These are phyloP conservation scores for Gryon sp. DNA, from an alignment of 1,140 invertebrate species.

Conservation along the genomic window DNA sequence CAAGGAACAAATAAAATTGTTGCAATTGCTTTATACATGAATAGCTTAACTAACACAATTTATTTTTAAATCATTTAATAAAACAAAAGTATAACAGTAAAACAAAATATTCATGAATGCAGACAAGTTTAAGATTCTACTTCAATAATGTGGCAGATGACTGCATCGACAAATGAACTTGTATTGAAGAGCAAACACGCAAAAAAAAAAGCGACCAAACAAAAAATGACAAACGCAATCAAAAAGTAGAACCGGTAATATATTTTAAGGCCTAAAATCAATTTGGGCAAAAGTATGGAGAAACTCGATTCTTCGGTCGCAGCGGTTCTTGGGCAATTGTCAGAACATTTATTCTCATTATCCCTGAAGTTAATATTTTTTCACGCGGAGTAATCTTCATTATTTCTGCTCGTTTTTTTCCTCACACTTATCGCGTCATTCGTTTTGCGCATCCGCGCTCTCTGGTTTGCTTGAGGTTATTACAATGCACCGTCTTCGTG, in stretches of 20 bases:
- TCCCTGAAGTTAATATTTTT: constrained; percentile 39
- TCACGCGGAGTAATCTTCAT: constrained; percentile 35
- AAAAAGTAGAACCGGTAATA: neutral
- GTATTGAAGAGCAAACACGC: no score
- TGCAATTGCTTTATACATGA: no score
- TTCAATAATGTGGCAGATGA: no score
- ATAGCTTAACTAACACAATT: no score
- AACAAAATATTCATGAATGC: no score
- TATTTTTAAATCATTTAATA: no score
- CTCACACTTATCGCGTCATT: constrained; percentile 40
- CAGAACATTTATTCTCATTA: constrained; percentile 54
- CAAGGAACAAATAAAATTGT: no score
- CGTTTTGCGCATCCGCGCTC: constrained; percentile 26
- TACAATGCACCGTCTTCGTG: constrained; percentile 38
- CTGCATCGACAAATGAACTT: no score
- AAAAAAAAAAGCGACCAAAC: neutral
- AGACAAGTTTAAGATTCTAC: no score
- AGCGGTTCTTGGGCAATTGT: constrained; percentile 19
- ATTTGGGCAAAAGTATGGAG: no score
- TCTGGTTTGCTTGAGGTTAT: constrained; percentile 42
- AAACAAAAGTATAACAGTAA: no score
- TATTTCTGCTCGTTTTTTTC: constrained; percentile 19
- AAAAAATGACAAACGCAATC: neutral
- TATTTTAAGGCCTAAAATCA: no score
- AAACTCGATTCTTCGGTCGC: constrained; percentile 7